Percentiles rank a stretch among this genome's conserved stretches.
Conservation (phyloP, 2,888 invertebrate species). For the Noctua janthe region DNA sequence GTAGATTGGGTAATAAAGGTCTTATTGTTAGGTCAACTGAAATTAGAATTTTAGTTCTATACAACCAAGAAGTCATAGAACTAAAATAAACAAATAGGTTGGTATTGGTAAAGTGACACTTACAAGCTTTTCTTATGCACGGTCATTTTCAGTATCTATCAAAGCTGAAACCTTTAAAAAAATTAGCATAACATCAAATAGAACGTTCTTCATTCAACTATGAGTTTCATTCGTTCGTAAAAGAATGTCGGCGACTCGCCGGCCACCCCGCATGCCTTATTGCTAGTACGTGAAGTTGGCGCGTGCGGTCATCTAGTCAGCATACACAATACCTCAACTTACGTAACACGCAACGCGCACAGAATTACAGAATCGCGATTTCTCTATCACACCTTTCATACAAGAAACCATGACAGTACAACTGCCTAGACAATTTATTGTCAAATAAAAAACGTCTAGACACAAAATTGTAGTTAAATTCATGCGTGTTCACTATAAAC, state of each 20-base stretch:
- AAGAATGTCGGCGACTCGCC: conserved; percentile 77
- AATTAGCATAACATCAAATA: conserved; percentile 59
- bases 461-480: conserved; percentile 68
- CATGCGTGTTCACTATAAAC: conserved; percentile 62
- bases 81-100: background rate
- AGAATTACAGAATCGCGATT: conserved; percentile 86
- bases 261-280: conserved; percentile 85
- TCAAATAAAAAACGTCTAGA: conserved; percentile 81
- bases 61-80: background rate
- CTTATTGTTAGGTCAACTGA: background rate
- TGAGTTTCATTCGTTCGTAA: conserved; percentile 73
- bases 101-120: too few relatives aligned
- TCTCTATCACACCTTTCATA: conserved; percentile 87
- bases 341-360: conserved; percentile 85
- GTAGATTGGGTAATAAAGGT: background rate
- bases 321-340: conserved; percentile 79
- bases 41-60: background rate
- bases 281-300: conserved; percentile 82
- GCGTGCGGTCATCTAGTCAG: conserved; percentile 79
- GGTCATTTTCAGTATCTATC: conserved; percentile 21
- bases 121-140: background rate
- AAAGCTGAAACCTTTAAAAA: conserved; percentile 19
- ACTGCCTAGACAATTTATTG: conserved; percentile 78
- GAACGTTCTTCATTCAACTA: conserved; percentile 72
- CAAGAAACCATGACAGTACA: conserved; percentile 78